Conservation (phyloP, 2,113 vertebrate species). For the Helogale parvula region DNA sequence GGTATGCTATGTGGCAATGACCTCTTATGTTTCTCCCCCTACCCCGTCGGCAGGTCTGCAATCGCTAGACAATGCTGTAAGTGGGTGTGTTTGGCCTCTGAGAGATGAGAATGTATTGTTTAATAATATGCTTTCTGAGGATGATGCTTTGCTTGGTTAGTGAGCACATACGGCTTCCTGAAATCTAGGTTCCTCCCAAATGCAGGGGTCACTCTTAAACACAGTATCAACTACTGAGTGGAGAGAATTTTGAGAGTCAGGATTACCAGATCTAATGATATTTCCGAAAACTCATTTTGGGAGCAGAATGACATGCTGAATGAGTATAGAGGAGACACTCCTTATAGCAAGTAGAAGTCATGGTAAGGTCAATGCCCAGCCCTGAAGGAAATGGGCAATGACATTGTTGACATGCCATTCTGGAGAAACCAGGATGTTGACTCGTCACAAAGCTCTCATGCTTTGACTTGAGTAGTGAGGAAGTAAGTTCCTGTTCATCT, state of each 20-base stretch:
- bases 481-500: not conserved
- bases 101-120: constrained; percentile 33
- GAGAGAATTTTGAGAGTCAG: not conserved
- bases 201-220: not conserved
- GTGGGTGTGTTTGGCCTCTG: not conserved
- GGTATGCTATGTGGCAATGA: not conserved
- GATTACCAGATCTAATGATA: not conserved
- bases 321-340: not conserved
- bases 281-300: not conserved
- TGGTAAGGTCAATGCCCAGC: not conserved
- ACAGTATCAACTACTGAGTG: not conserved
- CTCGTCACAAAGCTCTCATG: not conserved
- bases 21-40: not conserved
- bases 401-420: constrained; percentile 10
- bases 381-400: not conserved
- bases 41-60: not conserved
- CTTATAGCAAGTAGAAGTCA: not conserved
- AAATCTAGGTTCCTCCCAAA: constrained; percentile 15
- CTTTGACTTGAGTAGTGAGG: not conserved
- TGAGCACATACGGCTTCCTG: not conserved
- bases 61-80: not conserved
- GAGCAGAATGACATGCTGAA: not conserved
- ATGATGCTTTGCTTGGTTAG: constrained; percentile 17
- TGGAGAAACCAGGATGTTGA: not conserved
- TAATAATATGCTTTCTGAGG: constrained; percentile 43